Evolutionary conservation across 1,140 invertebrate species (phyloP).

Genomic region (Calycopis cecrops): DNA sequence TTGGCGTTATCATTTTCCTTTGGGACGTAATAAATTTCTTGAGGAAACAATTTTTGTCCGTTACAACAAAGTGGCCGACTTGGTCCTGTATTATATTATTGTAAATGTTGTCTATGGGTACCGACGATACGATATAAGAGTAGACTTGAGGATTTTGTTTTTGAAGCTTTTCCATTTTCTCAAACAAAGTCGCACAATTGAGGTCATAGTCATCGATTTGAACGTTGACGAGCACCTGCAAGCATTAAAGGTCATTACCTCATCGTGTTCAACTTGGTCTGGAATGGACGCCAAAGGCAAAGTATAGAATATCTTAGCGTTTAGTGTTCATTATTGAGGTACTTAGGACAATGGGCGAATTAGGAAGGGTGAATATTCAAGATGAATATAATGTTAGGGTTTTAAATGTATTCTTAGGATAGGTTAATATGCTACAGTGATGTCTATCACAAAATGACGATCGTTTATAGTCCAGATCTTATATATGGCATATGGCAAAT

Average conservation of each 20-base stretch:
- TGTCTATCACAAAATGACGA: no score
- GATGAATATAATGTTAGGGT: no score
- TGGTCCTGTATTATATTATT: slow-evolving; percentile 43
- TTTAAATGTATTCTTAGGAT: no score
- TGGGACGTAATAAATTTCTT: slow-evolving; percentile 26
- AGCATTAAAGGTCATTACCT: background rate
- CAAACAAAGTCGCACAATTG: slow-evolving; percentile 41
- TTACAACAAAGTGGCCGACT: slow-evolving; percentile 18
- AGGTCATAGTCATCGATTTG: slow-evolving; percentile 47
- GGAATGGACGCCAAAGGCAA: no score
- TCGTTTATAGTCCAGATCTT: no score
- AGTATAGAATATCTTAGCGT: no score
- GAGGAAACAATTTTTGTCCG: slow-evolving; percentile 26
- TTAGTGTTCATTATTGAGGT: no score
- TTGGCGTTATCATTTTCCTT: slow-evolving; percentile 30
- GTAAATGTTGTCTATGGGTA: slow-evolving; percentile 58
- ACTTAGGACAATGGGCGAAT: background rate
- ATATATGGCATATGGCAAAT: no score
- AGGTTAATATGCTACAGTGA: no score
- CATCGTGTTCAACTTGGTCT: no score
- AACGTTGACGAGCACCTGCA: slow-evolving; percentile 55
- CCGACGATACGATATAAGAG: slow-evolving; percentile 49
- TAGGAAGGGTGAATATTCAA: background rate
- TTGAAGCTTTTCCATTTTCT: slow-evolving; percentile 50
- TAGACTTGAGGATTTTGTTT: slow-evolving; percentile 38